A percentile compares a stretch with the other conserved stretches of the same genome.
phyloP scores from a whole-genome alignment of 2,797 vertebrate species.

The Paramormyrops hopkinsi region DNA sequence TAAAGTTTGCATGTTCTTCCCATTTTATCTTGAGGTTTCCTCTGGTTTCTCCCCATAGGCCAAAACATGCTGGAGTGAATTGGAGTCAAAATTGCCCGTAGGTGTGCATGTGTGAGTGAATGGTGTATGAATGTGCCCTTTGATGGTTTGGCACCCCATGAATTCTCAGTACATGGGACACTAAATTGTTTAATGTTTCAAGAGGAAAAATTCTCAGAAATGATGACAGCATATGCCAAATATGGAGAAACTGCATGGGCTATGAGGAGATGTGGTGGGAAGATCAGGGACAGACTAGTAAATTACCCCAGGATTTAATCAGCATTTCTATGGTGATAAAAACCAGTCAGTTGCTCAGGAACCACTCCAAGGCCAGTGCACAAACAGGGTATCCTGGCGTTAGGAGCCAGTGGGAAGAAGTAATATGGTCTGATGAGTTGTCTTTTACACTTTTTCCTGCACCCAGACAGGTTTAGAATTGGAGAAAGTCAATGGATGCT shows the following conservation, averaged over 20 bases:
- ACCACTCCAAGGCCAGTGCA: not conserved
- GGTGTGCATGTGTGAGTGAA: not conserved
- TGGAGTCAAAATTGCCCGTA: not conserved
- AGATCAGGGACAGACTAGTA: not conserved
- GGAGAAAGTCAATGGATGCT: not conserved
- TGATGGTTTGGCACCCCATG: not conserved
- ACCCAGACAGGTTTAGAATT: not conserved
- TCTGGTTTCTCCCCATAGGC: not conserved
- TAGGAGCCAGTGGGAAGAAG: not conserved
- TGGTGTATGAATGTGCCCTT: not conserved
- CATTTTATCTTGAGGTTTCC: not conserved
- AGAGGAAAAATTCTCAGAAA: not conserved
- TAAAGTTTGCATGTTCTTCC: not conserved
- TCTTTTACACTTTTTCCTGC: not conserved
- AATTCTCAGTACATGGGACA: not conserved
- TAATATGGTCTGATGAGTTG: not conserved
- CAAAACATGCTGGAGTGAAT: not conserved
- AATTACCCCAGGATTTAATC: not conserved
- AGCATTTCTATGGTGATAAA: not conserved
- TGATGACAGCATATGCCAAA: not conserved
- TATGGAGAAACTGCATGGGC: not conserved
- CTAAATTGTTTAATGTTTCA: not conserved
- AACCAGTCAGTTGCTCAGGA: not conserved
- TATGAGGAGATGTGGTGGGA: not conserved
- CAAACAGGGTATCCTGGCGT: not conserved